These are phyloP conservation scores for Actinia equina DNA, from an alignment of 64 coral and sea anemone species.

Conservation along the genomic window DNA sequence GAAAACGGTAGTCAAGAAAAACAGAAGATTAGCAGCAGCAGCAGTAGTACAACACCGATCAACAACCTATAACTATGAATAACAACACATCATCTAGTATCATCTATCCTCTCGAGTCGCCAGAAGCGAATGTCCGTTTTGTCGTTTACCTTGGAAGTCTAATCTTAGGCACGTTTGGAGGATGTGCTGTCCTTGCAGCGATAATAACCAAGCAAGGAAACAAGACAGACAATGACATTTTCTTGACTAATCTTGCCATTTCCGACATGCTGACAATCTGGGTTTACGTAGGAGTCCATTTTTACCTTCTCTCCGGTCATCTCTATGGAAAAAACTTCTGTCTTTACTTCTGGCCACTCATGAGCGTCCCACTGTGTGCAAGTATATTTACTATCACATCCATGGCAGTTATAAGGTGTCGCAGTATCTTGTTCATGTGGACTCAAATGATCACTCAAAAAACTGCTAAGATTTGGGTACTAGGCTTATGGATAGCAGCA, in stretches of 20 bases:
- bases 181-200: neutral
- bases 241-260: neutral
- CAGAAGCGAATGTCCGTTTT: slow-evolving; percentile 3
- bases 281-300: slow-evolving; percentile 7
- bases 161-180: neutral
- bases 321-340: slow-evolving; percentile 11
- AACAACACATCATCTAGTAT: neutral
- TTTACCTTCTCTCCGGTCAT: neutral
- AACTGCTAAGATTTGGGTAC: slow-evolving; percentile 5
- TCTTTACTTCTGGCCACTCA: slow-evolving; percentile 38
- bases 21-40: neutral
- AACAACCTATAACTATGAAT: neutral
- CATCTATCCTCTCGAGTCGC: slow-evolving; percentile 7
- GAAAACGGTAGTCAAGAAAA: no score
- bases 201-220: neutral
- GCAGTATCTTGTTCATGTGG: slow-evolving; percentile 44
- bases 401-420: slow-evolving; percentile 41
- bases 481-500: slow-evolving; percentile 35
- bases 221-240: slow-evolving; percentile 10
- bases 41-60: neutral
- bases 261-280: slow-evolving; percentile 17
- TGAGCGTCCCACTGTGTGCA: slow-evolving; percentile 33
- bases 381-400: slow-evolving; percentile 52
- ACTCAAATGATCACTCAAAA: slow-evolving; percentile 12
- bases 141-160: neutral